Conservation (phyloP, 2,113 vertebrate genomes). For the Thermophis baileyi region DNA sequence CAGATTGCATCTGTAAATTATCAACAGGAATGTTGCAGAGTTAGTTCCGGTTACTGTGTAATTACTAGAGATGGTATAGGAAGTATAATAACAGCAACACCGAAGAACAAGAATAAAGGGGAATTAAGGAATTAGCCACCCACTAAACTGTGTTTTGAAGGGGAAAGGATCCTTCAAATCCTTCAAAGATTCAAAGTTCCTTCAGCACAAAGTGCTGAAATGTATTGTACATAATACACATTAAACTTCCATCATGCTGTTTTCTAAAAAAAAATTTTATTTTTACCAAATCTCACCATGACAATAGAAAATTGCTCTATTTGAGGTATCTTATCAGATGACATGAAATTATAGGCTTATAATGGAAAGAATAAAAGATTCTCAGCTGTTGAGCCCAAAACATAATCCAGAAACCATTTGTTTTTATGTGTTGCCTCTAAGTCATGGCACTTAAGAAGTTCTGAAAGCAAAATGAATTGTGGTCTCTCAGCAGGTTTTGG, state of each 20-base stretch:
- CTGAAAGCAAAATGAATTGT: not conserved
- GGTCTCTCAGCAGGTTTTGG: not conserved
- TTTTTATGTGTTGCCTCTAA: not conserved
- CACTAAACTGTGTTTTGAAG: not conserved
- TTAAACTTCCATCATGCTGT: constrained; percentile 14
- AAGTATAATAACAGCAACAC: constrained; percentile 6
- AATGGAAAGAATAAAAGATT: not conserved
- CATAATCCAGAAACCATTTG: not conserved
- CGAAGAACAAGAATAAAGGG: constrained; percentile 19
- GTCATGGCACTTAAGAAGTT: not conserved
- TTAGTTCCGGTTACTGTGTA: not conserved
- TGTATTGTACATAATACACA: not conserved
- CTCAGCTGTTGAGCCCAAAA: not conserved
- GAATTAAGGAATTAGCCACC: constrained; percentile 1
- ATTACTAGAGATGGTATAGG: not conserved
- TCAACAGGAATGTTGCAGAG: not conserved
- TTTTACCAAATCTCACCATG: not conserved
- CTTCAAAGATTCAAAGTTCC: constrained; percentile 17
- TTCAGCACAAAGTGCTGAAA: not conserved
- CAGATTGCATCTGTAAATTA: not conserved
- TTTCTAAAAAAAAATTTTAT: not conserved
- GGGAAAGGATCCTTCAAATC: not conserved
- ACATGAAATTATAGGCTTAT: not conserved
- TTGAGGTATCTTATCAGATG: not conserved
- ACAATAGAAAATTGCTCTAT: not conserved